Percentiles rank a stretch among this genome's conserved stretches.
Conservation (phyloP, 1,140 invertebrate genomes). For the Bacillus rossius region DNA sequence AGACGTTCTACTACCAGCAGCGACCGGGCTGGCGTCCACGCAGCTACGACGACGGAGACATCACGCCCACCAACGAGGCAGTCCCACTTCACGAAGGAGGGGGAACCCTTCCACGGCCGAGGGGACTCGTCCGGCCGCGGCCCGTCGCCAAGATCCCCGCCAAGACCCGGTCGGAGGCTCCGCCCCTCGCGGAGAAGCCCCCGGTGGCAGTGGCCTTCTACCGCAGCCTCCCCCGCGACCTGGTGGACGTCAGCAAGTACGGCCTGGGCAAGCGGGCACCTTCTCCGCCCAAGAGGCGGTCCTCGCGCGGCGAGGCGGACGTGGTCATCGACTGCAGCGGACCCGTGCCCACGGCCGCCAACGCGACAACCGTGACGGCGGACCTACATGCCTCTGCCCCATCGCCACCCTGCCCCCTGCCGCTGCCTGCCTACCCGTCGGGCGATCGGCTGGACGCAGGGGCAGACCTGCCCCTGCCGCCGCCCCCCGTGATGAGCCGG, state of each 20-base stretch:
- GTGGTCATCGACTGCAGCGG: constrained; percentile 46
- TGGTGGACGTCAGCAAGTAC: constrained; percentile 35
- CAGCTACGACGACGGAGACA: constrained; percentile 84
- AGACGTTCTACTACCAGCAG: constrained; percentile 45
- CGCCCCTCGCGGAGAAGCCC: neutral
- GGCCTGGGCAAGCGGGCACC: constrained; percentile 60
- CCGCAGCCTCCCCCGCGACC: constrained; percentile 48
- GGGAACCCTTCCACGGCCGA: constrained; percentile 77
- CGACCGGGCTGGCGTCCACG: constrained; percentile 61
- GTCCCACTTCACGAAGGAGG: constrained; percentile 56
- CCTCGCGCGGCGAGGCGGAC: constrained; percentile 42
- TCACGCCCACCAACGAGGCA: constrained; percentile 79
- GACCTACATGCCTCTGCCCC: constrained; percentile 56
- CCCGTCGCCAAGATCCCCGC: constrained; percentile 81
- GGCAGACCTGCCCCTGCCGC: constrained; percentile 41
- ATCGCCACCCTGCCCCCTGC: constrained; percentile 41
- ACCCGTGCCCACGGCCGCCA: constrained; percentile 40
- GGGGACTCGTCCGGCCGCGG: constrained; percentile 69
- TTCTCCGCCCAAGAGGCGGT: constrained; percentile 77
- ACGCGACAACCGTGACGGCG: constrained; percentile 40
- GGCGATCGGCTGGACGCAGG: constrained; percentile 38
- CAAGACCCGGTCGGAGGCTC: constrained; percentile 42
- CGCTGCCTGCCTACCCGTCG: constrained; percentile 53
- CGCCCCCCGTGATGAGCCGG: constrained; percentile 30
- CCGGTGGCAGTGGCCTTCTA: constrained; percentile 24